These are phyloP conservation scores for Labeo rohita DNA, from an alignment of 2,113 vertebrate genomes.

Conservation along the genomic window DNA sequence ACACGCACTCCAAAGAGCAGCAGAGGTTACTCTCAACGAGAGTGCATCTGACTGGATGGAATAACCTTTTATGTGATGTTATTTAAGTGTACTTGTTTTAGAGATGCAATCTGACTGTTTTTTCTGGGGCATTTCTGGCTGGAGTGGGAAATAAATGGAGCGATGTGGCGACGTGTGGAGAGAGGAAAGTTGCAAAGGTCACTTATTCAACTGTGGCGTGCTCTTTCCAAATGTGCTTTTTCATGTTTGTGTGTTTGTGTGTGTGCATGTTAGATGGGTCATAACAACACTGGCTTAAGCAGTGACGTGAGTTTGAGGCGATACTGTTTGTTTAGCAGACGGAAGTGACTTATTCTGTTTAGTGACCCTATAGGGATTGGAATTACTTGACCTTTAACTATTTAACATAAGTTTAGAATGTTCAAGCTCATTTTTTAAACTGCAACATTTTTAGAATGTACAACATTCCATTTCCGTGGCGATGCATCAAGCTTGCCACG, in stretches of 20 bases:
- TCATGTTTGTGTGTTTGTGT: slow-evolving; percentile 49
- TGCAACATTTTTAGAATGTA: neutral
- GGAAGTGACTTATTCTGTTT: neutral
- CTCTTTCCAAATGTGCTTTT: slow-evolving; percentile 26
- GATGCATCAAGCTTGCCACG: neutral
- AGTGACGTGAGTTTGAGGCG: neutral
- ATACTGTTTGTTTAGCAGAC: neutral
- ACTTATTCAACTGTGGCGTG: slow-evolving; percentile 35
- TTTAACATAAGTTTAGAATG: neutral
- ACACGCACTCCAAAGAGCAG: neutral
- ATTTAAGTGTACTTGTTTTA: slow-evolving; percentile 29
- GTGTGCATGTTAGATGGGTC: neutral
- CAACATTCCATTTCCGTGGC: neutral
- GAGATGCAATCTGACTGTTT: slow-evolving; percentile 21
- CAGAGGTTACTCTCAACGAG: neutral
- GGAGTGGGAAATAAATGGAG: slow-evolving; percentile 36
- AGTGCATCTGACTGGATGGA: slow-evolving; percentile 25
- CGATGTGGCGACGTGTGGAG: neutral
- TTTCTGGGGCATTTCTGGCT: slow-evolving; percentile 17
- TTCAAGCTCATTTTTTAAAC: neutral
- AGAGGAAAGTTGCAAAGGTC: slow-evolving; percentile 44
- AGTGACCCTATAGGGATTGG: neutral
- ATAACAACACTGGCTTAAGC: neutral
- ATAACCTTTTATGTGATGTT: slow-evolving; percentile 25
- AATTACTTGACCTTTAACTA: neutral